Evolutionary conservation across 2,888 invertebrate genomes (phyloP), one percentile per base, ranked within the genome.

Genomic region (Polyommatus icarus): DNA sequence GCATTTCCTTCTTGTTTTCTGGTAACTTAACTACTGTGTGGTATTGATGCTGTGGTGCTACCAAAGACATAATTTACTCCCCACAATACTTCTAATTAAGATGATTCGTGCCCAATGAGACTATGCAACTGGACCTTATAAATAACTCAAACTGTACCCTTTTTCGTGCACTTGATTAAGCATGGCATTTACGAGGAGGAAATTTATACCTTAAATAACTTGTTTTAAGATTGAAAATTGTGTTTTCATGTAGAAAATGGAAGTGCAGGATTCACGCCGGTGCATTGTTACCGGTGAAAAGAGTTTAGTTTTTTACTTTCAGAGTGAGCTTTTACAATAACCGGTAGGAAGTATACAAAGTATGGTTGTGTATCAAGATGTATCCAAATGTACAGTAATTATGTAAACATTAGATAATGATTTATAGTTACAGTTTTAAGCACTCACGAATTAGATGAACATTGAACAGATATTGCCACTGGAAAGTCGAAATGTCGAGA

Each of bases 11-110:
- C n/a, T n/a, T n/a, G n/a, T n/a, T n/a, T n/a, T n/a, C n/a, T n/a
- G n/a, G n/a, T n/a, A n/a, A n/a, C n/a, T n/a, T n/a, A n/a, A n/a
- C n/a, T n/a, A 24, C 50, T 50, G 50, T 4, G 3, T 50, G 18
- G 12, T 54, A 5, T 1, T 54, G 18, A 54, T 18, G 0, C 5
- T 54, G 18, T 54, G 18, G 54, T 80, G 82, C 81, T 84, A 87
- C 87, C 87, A 88, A 88, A 87, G 88, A 83, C 86, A 90, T 92
- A 90, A 91, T 90, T 92, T 91, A 91, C 89, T 84, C 87, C 87
- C 86, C 85, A 93, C 92, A 93, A 93, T 92, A 89, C 91, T 91
- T 92, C 92, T 93, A 92, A 93, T 93, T 93, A 93, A 92, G 93
- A 92, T 92, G 91, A 91, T 90, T 90, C 91, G 90, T 90, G 90